Evolutionary conservation across 2,888 invertebrate genomes (phyloP).

Genomic region (Cantharis lateralis): DNA sequence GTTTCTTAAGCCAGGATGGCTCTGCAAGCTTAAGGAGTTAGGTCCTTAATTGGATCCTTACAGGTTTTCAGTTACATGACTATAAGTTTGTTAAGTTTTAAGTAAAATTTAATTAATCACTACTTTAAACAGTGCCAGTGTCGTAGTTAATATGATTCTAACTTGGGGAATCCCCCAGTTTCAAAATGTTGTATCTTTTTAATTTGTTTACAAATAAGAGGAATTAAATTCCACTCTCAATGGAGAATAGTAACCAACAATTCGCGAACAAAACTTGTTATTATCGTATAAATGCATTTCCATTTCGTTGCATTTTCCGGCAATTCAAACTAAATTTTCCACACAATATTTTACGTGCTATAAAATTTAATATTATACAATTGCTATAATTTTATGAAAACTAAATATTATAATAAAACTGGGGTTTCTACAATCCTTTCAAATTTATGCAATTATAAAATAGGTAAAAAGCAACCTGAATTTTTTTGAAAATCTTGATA

Average conservation of each 20-base stretch:
- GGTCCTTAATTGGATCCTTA: background rate
- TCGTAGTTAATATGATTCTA: background rate
- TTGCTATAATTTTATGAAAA: background rate
- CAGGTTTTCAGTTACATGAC: background rate
- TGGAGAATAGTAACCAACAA: background rate
- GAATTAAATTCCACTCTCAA: background rate
- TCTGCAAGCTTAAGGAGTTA: background rate
- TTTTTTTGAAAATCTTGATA: background rate
- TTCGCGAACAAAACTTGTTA: background rate
- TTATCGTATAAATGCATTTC: background rate
- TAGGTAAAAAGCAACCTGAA: background rate
- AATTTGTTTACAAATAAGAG: no score
- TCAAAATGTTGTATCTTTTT: no score
- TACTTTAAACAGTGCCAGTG: background rate
- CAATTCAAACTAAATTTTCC: background rate
- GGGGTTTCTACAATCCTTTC: background rate
- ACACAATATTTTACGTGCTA: background rate
- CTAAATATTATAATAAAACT: background rate
- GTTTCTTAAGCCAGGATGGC: background rate
- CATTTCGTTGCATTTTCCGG: background rate
- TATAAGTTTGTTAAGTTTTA: background rate
- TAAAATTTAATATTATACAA: background rate
- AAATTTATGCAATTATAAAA: background rate
- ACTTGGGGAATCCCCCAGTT: background rate
- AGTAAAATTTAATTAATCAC: background rate